Percentiles rank a stretch among this genome's conserved stretches.
phyloP scores from a whole-genome alignment of 2,888 invertebrate species.

The Drosophila affinis region DNA sequence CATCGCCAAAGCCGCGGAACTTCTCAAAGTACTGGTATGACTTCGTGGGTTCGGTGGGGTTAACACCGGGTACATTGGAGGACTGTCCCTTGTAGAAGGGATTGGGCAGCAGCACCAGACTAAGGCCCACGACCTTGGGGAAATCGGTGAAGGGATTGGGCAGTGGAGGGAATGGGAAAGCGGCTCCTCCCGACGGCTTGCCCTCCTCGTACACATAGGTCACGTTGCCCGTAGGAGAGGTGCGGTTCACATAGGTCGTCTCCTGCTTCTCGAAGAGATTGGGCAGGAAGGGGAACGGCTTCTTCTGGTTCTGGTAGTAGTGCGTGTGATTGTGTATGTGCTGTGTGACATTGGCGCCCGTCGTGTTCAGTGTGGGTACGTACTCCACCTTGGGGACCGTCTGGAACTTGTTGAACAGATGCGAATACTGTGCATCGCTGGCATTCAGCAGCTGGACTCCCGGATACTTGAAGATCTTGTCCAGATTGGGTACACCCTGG shows the following conservation, averaged over 20 bases:
- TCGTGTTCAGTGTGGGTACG: conserved; percentile 9
- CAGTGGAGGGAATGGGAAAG: conserved; percentile 43
- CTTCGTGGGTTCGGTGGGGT: background rate
- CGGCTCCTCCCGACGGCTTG: conserved; percentile 21
- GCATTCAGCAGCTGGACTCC: conserved; percentile 12
- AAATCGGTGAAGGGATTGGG: conserved; percentile 55
- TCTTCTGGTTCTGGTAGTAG: conserved; percentile 30
- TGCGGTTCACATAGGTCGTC: conserved; percentile 8
- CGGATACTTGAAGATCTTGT: conserved; percentile 40
- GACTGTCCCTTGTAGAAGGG: conserved; percentile 32
- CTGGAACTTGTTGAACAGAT: conserved; percentile 16
- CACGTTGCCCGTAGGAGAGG: conserved; percentile 14
- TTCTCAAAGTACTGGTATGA: conserved; percentile 15
- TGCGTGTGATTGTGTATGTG: conserved; percentile 36
- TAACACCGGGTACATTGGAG: background rate
- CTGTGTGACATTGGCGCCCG: conserved; percentile 26
- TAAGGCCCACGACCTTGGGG: conserved; percentile 26
- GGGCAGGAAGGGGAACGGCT: conserved; percentile 36
- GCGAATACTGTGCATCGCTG: background rate
- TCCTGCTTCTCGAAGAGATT: conserved; percentile 37
- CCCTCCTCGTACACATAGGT: conserved; percentile 26
- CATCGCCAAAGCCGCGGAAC: conserved; percentile 30
- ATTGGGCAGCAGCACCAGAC: conserved; percentile 36
- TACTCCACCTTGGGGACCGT: conserved; percentile 7
- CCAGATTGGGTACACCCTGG: conserved; percentile 10